Base-by-base conservation (phyloP, 2,113 vertebrate species). In the Hemiprocne comata region DNA sequence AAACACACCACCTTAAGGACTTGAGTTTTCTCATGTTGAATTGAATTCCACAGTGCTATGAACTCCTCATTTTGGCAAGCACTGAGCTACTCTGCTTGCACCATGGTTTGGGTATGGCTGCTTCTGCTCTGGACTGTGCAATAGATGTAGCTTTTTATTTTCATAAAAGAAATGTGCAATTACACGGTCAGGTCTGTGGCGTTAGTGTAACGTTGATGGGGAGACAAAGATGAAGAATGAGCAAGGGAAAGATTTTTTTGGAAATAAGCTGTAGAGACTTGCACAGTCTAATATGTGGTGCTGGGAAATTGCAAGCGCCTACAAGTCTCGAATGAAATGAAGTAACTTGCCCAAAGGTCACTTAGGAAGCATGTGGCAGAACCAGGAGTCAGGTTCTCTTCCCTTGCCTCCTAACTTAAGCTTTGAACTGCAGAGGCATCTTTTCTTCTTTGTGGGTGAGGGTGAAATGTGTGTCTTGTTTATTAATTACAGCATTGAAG, bases 231-330 rank as follows among this genome's bases (percentile, higher is more conserved):
- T 82, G 78, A 84, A 61, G 53, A 87, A 20, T 58, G 61, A 93
- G 57, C 53, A 79, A 81, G 57, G 65, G 48, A 53, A 57, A 79
- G 80, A 89, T 97, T 66, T 51, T 73, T 65, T 62, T 14, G 25
- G 65, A 90, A 89, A 91, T 94, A 89, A 96, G 34, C 58, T 82
- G 87, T 42, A 55, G 57, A 33, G 82, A 61, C 85, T 82, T 91
- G 93, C 74, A 54, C 2, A 19, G 77, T 46, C 53, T 89, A 67
- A 75, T 67, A 34, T 25, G 65, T 31, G 25, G 91, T 48, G 81
- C 76, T 93, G 83, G 89, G 89, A 94, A 94, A 53, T 55, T 44
- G 73, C 92, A 0, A 6, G 28, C 55, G 84, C 55, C 70, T 94
- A 18, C 86, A 82, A 48, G 53, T 84, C 89, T 79, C 62, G 29